A percentile compares a stretch with the other conserved stretches of the same genome.
phyloP scores from a whole-genome alignment of 2,113 vertebrate species.

The Lepisosteus oculatus region DNA sequence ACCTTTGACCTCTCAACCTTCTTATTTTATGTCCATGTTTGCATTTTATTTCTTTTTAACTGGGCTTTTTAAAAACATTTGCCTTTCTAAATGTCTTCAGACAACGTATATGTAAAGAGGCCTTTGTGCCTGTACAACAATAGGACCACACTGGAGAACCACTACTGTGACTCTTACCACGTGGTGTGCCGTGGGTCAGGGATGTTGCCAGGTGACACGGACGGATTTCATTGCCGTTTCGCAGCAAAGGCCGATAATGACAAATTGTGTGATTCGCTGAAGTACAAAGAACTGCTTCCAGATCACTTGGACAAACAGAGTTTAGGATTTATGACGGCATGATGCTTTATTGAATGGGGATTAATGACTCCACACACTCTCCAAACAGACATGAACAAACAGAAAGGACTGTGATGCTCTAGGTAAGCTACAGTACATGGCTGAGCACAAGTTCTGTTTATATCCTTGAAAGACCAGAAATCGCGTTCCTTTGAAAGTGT shows the following conservation, averaged over 20 bases:
- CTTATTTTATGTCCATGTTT: too few species aligned
- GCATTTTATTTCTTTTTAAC: too few species aligned
- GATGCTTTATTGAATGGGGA: constrained; percentile 21
- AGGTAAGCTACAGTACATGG: constrained; percentile 34
- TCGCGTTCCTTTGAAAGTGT: constrained; percentile 33
- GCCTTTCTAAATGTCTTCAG: too few species aligned
- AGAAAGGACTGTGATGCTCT: constrained; percentile 28
- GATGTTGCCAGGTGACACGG: neutral
- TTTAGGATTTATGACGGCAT: constrained; percentile 16
- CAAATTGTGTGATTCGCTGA: neutral
- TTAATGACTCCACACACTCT: constrained; percentile 39
- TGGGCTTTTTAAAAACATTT: too few species aligned
- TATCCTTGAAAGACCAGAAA: constrained; percentile 37
- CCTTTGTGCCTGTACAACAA: too few species aligned
- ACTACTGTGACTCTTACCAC: too few species aligned
- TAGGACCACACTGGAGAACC: too few species aligned
- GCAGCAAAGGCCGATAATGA: neutral
- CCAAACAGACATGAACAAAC: constrained; percentile 40
- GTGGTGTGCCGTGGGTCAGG: neutral
- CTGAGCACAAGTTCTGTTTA: constrained; percentile 44
- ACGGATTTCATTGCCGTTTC: neutral
- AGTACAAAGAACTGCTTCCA: neutral
- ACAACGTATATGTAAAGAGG: too few species aligned
- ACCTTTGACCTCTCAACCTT: too few species aligned
- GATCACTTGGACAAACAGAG: neutral